Percentiles rank a stretch among this genome's conserved stretches.
Evolutionary conservation across 1,140 invertebrate genomes (phyloP).

Genomic region (Lasaia peninsularis): DNA sequence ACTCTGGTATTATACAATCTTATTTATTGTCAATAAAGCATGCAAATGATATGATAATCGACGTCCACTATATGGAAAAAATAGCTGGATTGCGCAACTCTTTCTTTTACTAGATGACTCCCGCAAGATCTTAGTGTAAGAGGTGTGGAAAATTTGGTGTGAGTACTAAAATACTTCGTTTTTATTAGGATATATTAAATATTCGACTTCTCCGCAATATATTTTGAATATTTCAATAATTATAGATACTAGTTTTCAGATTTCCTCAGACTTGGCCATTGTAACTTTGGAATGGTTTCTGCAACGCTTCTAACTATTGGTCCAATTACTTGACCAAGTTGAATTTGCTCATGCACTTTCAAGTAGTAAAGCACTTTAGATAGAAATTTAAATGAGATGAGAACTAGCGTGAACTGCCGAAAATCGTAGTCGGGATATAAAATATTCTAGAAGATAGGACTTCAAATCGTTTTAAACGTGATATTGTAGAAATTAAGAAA

Average conservation of each 20-base stretch:
- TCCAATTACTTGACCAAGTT: conserved; percentile 52
- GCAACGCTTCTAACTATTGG: conserved; percentile 39
- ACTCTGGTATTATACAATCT: too few relatives aligned
- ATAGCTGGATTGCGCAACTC: too few relatives aligned
- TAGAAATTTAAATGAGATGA: conserved; percentile 38
- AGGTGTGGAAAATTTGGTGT: not conserved
- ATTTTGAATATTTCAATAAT: conserved; percentile 6
- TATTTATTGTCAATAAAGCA: too few relatives aligned
- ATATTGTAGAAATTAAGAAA: conserved; percentile 26
- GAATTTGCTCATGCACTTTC: conserved; percentile 65
- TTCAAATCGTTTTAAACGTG: conserved; percentile 32
- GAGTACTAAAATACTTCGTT: not conserved
- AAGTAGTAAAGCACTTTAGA: conserved; percentile 60
- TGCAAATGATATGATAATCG: too few relatives aligned
- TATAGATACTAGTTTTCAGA: conserved; percentile 1
- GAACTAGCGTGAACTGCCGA: conserved; percentile 62
- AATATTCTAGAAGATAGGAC: conserved; percentile 28
- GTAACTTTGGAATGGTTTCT: not conserved
- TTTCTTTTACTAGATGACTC: not conserved
- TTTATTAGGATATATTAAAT: not conserved
- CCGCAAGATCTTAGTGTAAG: not conserved
- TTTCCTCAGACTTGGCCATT: not conserved
- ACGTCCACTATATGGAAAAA: too few relatives aligned
- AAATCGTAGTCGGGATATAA: conserved; percentile 30
- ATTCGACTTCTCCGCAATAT: not conserved